Conservation (phyloP, 2,888 invertebrate genomes). For the Dasysyrphus tricinctus region DNA sequence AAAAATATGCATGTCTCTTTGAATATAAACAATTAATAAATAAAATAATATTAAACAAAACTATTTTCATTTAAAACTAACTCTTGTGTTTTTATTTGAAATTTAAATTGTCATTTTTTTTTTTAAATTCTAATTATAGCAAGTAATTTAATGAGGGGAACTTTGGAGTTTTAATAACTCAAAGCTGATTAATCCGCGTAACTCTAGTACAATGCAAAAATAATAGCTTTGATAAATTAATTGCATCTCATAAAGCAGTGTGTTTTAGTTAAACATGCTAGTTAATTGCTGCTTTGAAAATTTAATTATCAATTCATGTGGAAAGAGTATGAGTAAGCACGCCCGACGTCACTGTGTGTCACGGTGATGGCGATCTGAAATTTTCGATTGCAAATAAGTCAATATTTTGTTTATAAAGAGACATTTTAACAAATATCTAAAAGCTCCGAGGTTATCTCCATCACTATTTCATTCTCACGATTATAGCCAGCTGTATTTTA, state of each 20-base stretch:
- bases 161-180: constrained; percentile 10
- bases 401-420: background rate
- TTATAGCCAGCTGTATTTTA: no score
- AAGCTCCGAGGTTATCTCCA: no score
- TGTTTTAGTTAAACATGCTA: constrained; percentile 28
- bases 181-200: constrained; percentile 15
- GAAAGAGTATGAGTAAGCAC: background rate
- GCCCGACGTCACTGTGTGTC: background rate
- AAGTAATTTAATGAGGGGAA: background rate
- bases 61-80: background rate
- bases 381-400: background rate
- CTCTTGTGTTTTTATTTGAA: no score
- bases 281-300: constrained; percentile 32
- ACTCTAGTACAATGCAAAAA: background rate
- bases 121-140: background rate
- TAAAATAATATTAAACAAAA: no score
- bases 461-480: no score
- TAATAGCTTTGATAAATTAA: constrained; percentile 38
- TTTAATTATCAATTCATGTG: constrained; percentile 35
- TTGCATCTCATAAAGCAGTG: constrained; percentile 27
- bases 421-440: no score
- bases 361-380: background rate
- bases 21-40: no score
- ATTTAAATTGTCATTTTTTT: background rate
- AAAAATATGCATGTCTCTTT: no score